A percentile compares a stretch with the other conserved stretches of the same genome.
phyloP scores from a whole-genome alignment of 2,888 invertebrate species.

The Ramazzottius varieornatus region DNA sequence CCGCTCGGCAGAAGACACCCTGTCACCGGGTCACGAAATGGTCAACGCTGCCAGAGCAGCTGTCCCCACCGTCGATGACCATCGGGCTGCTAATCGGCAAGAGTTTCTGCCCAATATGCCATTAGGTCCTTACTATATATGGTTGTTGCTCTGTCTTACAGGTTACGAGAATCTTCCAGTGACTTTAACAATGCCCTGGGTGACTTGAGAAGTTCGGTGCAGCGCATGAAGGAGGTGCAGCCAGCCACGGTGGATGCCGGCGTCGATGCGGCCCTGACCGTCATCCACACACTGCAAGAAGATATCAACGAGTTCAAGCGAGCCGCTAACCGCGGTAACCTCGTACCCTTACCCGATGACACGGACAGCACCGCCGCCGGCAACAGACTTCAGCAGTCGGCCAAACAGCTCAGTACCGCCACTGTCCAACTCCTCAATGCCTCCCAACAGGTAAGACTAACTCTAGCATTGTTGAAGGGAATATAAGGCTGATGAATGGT shows the following conservation, averaged over 20 bases:
- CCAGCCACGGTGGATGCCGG: background rate
- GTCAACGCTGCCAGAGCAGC: constrained; percentile 49
- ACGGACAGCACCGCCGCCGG: constrained; percentile 23
- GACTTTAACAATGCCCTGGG: background rate
- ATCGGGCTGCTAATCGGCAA: constrained; percentile 46
- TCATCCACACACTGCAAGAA: constrained; percentile 46
- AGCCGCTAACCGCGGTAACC: constrained; percentile 40
- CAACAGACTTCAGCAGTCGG: background rate
- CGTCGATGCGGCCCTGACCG: constrained; percentile 49
- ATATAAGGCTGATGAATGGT: background rate
- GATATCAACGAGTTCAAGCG: constrained; percentile 54
- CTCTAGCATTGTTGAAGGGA: background rate
- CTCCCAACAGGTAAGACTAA: background rate
- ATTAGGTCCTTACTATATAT: no score
- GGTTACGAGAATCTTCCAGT: background rate
- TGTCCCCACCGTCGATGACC: constrained; percentile 53
- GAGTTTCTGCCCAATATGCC: no score
- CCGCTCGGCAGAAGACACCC: constrained; percentile 13
- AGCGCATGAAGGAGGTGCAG: background rate
- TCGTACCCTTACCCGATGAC: constrained; percentile 60
- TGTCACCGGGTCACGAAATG: constrained; percentile 31
- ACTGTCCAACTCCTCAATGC: constrained; percentile 1
- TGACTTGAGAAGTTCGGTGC: background rate
- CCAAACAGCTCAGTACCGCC: background rate
- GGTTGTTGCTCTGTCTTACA: no score